Conservation (phyloP, 2,888 invertebrate species). For the Drosophila flavopinicola region DNA sequence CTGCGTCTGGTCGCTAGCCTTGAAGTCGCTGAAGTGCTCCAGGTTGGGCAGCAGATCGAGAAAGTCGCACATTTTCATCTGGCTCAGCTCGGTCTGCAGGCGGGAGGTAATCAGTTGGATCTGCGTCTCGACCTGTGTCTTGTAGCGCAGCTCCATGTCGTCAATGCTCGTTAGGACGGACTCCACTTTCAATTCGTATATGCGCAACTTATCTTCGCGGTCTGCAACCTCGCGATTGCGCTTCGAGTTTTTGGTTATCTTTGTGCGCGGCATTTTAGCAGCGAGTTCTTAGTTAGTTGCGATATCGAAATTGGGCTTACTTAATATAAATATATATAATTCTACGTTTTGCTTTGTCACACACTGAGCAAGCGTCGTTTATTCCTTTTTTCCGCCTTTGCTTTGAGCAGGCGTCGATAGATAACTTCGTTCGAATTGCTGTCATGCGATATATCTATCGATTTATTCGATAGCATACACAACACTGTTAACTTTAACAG, state of each 20-base stretch:
- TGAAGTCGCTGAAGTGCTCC: slow-evolving; percentile 58
- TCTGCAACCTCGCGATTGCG: slow-evolving; percentile 83
- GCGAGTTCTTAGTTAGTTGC: not conserved
- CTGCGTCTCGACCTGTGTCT: slow-evolving; percentile 50
- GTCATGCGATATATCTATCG: slow-evolving; percentile 8
- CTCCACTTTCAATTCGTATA: slow-evolving; percentile 79
- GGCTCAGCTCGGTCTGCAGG: slow-evolving; percentile 64
- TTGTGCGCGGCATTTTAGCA: slow-evolving; percentile 83
- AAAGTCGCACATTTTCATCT: slow-evolving; percentile 78
- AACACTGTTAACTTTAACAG: not conserved
- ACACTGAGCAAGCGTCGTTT: slow-evolving; percentile 25
- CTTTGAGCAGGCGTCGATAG: slow-evolving; percentile 51
- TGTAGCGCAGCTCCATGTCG: slow-evolving; percentile 48
- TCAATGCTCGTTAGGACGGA: slow-evolving; percentile 69
- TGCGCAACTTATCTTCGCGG: slow-evolving; percentile 81
- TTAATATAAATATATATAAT: slow-evolving; percentile 5
- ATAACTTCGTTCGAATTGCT: not conserved
- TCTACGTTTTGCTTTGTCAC: slow-evolving; percentile 3
- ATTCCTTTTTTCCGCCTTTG: slow-evolving; percentile 64
- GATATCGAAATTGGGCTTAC: slow-evolving; percentile 2
- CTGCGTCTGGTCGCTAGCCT: slow-evolving; percentile 67
- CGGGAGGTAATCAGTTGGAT: slow-evolving; percentile 55
- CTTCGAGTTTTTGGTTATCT: slow-evolving; percentile 82
- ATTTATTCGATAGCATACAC: not conserved
- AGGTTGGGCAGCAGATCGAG: slow-evolving; percentile 66